phyloP scores from a whole-genome alignment of 2,113 vertebrate genomes.

The Rynchops niger region DNA sequence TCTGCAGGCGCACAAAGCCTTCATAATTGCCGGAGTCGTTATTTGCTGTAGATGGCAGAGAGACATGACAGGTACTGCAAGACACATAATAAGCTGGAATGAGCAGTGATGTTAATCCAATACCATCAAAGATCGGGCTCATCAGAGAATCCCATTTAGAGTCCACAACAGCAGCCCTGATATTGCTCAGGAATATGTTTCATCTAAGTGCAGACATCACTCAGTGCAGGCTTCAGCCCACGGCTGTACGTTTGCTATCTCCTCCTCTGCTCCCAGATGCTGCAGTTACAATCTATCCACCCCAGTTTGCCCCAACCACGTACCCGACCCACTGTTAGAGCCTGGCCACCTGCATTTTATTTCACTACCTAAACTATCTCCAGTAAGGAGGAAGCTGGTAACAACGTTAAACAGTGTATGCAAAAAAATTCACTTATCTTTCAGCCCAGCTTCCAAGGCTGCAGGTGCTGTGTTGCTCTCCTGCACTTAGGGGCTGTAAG shows the following conservation, averaged over 20 bases:
- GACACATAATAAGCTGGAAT: slow-evolving; percentile 49
- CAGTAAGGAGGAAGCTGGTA: neutral
- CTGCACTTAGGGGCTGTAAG: neutral
- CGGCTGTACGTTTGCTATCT: neutral
- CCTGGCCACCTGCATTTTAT: neutral
- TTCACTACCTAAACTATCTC: neutral
- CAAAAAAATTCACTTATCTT: slow-evolving; percentile 34
- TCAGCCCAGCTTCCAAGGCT: neutral
- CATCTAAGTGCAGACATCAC: neutral
- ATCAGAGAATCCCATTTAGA: slow-evolving; percentile 44
- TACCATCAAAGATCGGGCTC: slow-evolving; percentile 21
- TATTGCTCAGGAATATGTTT: slow-evolving; percentile 12
- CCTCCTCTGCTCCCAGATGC: neutral
- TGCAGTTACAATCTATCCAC: neutral
- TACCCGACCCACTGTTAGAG: neutral
- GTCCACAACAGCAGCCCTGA: slow-evolving; percentile 18
- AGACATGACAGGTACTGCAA: slow-evolving; percentile 43
- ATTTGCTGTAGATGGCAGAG: slow-evolving; percentile 32
- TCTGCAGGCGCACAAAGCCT: slow-evolving; percentile 35
- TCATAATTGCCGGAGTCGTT: slow-evolving; percentile 40
- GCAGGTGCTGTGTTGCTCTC: neutral
- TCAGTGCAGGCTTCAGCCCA: neutral
- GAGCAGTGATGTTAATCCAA: slow-evolving; percentile 53
- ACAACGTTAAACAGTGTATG: neutral
- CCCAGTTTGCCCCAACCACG: neutral